Conservation (phyloP, 1,140 invertebrate species). For the Epicauta chinensis region DNA sequence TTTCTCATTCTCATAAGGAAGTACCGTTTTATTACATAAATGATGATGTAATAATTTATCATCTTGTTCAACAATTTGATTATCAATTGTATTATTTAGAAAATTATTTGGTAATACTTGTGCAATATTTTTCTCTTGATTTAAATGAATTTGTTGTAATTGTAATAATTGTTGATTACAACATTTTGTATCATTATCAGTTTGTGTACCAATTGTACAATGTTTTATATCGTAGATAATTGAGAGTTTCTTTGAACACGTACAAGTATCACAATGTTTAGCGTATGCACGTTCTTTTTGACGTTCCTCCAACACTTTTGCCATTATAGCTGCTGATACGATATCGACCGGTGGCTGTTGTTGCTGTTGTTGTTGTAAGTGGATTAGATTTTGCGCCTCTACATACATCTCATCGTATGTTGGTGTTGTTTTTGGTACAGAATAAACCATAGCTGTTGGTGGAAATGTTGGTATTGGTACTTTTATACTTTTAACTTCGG, state of each 20-base stretch:
- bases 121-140: slow-evolving; percentile 36
- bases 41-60: slow-evolving; percentile 48
- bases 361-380: too few relatives aligned
- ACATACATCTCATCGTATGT: slow-evolving; percentile 41
- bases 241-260: slow-evolving; percentile 57
- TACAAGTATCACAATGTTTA: slow-evolving; percentile 76
- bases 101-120: slow-evolving; percentile 42
- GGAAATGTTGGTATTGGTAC: slow-evolving; percentile 80
- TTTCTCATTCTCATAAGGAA: slow-evolving; percentile 36
- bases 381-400: slow-evolving; percentile 13
- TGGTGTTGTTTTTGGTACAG: slow-evolving; percentile 50
- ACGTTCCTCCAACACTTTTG: slow-evolving; percentile 85
- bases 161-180: not conserved
- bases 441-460: slow-evolving; percentile 84
- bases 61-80: not conserved
- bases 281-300: slow-evolving; percentile 59
- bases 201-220: slow-evolving; percentile 56
- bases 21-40: slow-evolving; percentile 45
- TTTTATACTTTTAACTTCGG: slow-evolving; percentile 63
- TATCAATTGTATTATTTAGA: slow-evolving; percentile 17
- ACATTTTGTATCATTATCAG: slow-evolving; percentile 41
- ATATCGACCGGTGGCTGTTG: slow-evolving; percentile 55
- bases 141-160: not conserved
- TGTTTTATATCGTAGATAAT: slow-evolving; percentile 52
- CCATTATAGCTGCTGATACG: slow-evolving; percentile 88